Evolutionary conservation across 2,113 vertebrate genomes (phyloP).

Genomic region (Amblyornis subalaris): DNA sequence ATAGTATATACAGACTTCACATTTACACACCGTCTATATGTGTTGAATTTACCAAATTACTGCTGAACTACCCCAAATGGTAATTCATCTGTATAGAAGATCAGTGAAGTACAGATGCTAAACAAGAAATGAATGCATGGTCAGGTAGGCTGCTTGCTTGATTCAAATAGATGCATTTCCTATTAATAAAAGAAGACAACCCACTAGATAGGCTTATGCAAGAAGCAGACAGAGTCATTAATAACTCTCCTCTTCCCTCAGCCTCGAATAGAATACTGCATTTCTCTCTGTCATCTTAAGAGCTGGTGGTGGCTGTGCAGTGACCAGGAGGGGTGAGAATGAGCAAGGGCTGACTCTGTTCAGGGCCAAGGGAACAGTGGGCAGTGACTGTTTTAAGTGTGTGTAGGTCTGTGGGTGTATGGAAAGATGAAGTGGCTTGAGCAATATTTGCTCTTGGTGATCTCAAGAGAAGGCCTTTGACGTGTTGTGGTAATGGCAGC

Average conservation of each 20-base stretch:
- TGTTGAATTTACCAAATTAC: not conserved
- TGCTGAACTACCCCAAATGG: not conserved
- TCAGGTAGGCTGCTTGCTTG: not conserved
- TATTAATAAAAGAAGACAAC: not conserved
- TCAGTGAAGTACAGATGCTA: not conserved
- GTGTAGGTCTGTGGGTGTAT: not conserved
- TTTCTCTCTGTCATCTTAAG: not conserved
- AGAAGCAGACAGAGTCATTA: not conserved
- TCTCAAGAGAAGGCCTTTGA: not conserved
- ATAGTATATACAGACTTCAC: not conserved
- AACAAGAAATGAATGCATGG: not conserved
- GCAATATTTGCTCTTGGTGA: not conserved
- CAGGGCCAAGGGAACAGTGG: not conserved
- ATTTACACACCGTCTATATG: not conserved
- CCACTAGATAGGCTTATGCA: not conserved
- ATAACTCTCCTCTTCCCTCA: not conserved
- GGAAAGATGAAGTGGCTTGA: not conserved
- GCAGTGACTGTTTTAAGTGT: not conserved
- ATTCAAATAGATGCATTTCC: not conserved
- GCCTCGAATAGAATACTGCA: not conserved
- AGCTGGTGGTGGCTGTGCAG: not conserved
- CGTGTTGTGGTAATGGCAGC: not conserved
- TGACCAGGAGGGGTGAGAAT: not conserved
- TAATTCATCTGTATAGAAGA: not conserved
- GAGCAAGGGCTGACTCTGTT: not conserved